Evolutionary conservation across 2,113 vertebrate genomes (phyloP), one percentile per base, ranked within the genome.

Genomic region (Pteruthius melanotis): DNA sequence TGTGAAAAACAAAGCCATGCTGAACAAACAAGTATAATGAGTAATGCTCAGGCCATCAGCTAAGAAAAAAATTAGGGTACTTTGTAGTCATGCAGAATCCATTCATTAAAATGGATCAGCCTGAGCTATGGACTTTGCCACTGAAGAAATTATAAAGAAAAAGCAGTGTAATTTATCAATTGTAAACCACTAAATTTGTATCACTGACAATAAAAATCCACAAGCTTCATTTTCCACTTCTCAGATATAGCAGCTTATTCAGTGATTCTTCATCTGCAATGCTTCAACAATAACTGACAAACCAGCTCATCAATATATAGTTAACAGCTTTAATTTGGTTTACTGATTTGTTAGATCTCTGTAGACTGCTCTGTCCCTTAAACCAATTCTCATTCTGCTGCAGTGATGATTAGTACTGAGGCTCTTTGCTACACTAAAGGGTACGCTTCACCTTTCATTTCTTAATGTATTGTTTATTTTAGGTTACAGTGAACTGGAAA

Each of bases 1-100:
- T 84, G 60, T 92, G 93, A 87, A 95, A 97, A 97, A 96, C 60
- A 97, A 91, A 94, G 70, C 92, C 82, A 66, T 61, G 35, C 47
- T 86, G 63, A 89, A 92, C 70, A 96, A 96, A 95, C 56, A 95
- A 90, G 47, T 89, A 87, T 69, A 92, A 95, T 87, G 80, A 90
- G 65, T 92, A 95, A 95, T 95, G 52, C 42, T 94, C 19, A 91
- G 40, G 42, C 16, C 39, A 95, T 96, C 68, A 87, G 49, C 60
- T 93, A 31, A 91, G n/a, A 89, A 83, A 87, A 93, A 60, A 44
- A 88, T 31, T 42, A 61, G 35, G 28, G 56, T 93, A 40, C 59
- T 87, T 91, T 87, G 27, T 93, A 83, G 87, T 78, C 69, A 65
- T 56, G 49, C n/a, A 71, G 86, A 96, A 88, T 63, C 44, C 89